Evolutionary conservation across 2,888 invertebrate genomes (phyloP).

Genomic region (Clostera curtula): DNA sequence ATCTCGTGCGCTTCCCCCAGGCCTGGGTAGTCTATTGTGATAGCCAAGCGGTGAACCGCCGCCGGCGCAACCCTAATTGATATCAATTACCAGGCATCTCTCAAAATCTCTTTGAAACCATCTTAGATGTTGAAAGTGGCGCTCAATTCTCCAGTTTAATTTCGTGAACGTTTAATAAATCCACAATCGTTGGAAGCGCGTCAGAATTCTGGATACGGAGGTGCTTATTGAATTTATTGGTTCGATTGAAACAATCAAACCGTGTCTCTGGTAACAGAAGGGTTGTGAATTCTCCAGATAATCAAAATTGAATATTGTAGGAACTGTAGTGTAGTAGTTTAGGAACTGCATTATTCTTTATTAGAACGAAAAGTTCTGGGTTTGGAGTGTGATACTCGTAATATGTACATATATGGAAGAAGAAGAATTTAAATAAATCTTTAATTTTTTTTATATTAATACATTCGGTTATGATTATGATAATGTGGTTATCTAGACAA

Average conservation of each 20-base stretch:
- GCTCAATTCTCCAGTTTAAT: conserved; percentile 28
- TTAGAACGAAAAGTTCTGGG: too few species aligned
- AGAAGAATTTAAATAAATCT: too few species aligned
- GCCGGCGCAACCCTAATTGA: conserved; percentile 50
- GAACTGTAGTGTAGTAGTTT: too few species aligned
- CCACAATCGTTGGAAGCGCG: conserved; percentile 17
- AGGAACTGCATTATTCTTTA: too few species aligned
- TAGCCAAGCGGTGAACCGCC: conserved; percentile 35
- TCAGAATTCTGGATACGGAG: conserved; percentile 12
- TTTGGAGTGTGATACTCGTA: too few species aligned
- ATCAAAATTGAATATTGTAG: too few species aligned
- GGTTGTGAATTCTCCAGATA: too few species aligned
- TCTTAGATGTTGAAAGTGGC: conserved; percentile 34
- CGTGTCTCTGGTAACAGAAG: conserved; percentile 6
- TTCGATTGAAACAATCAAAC: conserved; percentile 11
- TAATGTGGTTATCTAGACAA: too few species aligned
- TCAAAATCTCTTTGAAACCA: conserved; percentile 43
- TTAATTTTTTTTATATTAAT: too few species aligned
- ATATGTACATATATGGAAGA: too few species aligned
- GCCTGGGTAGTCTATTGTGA: conserved; percentile 42
- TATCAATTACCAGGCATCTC: conserved; percentile 57
- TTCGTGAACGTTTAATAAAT: conserved; percentile 32
- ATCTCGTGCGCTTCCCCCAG: conserved; percentile 39
- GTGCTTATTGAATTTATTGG: conserved; percentile 10
- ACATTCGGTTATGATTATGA: too few species aligned